Evolutionary conservation across 2,888 invertebrate species (phyloP), one percentile per base, ranked within the genome.

Genomic region (Lycia hirtaria): DNA sequence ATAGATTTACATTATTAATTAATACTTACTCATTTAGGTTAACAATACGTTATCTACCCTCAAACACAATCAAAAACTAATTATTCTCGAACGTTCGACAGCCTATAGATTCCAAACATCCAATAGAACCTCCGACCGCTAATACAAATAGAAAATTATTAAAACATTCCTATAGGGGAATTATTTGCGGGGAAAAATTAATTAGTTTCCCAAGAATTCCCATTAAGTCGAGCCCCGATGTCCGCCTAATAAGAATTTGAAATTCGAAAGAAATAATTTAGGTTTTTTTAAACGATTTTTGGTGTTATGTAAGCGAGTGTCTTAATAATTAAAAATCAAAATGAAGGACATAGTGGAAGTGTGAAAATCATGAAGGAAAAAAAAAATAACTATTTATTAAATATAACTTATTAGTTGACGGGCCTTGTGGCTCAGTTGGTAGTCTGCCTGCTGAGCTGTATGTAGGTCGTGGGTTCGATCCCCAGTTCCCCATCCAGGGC

Each of bases 171-270:
- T 47, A 45, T 65, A 65, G 71, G 71, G 61, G 72, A 79, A 80
- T 80, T 76, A 80, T 81, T 76, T 74, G 75, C 71, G 75, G 67
- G 55, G 74, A 76, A 80, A 80, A 82, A 81, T 78, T 81, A 81
- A 82, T 81, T 81, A 77, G 75, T 80, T 80, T 74, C 61, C 67
- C 47, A 75, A 76, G 80, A 78, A 81, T 79, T 81, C 67, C 76
- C 71, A 80, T 78, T 78, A 72, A 47, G 45, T 43, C 22, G 32
- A 20, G 20, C 35, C 37, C 37, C 45, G 45, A 56, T 51, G 43
- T 58, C 30, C 41, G 52, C 37, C 33, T 10, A 41, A 57, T 35
- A 17, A 17, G 48, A 43, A 33, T 48, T 47, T 37, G 48, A 43
- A 45, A 17, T 56, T 44, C 24, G 20, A 41, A 41, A 41, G 28